Percentiles rank a stretch among this genome's conserved stretches.
These are phyloP conservation scores for Dinomys branickii DNA, from an alignment of 2,113 vertebrate genomes.

Conservation along the genomic window DNA sequence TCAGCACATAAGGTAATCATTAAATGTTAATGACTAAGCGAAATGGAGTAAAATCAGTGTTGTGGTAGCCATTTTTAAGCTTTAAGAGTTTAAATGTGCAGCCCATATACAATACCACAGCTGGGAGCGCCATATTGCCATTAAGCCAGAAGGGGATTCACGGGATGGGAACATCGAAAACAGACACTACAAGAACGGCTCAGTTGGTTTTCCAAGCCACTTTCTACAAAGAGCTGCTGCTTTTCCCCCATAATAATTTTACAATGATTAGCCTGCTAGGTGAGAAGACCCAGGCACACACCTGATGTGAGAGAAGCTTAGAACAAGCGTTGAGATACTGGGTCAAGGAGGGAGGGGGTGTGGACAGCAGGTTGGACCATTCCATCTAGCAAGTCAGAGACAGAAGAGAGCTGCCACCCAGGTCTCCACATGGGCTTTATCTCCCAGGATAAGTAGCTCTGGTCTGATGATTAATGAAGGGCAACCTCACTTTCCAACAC, in stretches of 20 bases:
- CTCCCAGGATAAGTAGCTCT: neutral
- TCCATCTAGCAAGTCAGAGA: neutral
- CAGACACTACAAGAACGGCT: slow-evolving; percentile 69
- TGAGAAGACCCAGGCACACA: neutral
- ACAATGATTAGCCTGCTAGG: slow-evolving; percentile 65
- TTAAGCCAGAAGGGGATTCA: slow-evolving; percentile 79
- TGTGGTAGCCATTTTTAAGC: slow-evolving; percentile 76
- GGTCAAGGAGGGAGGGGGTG: neutral
- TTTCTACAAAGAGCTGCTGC: slow-evolving; percentile 70
- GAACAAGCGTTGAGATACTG: neutral
- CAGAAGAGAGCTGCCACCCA: neutral
- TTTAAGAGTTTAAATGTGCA: slow-evolving; percentile 72
- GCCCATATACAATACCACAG: slow-evolving; percentile 63
- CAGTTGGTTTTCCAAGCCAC: slow-evolving; percentile 67
- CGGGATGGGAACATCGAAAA: slow-evolving; percentile 69
- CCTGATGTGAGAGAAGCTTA: neutral
- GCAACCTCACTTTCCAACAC: slow-evolving; percentile 4
- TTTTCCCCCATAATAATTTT: slow-evolving; percentile 66
- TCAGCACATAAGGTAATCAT: slow-evolving; percentile 81
- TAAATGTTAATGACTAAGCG: slow-evolving; percentile 81
- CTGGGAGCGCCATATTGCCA: slow-evolving; percentile 77
- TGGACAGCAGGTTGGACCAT: neutral
- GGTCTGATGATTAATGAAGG: neutral
- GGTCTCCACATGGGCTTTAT: neutral
- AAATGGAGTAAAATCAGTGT: slow-evolving; percentile 73